Conservation (phyloP, 2,888 invertebrate species). For the Buathra laborator region DNA sequence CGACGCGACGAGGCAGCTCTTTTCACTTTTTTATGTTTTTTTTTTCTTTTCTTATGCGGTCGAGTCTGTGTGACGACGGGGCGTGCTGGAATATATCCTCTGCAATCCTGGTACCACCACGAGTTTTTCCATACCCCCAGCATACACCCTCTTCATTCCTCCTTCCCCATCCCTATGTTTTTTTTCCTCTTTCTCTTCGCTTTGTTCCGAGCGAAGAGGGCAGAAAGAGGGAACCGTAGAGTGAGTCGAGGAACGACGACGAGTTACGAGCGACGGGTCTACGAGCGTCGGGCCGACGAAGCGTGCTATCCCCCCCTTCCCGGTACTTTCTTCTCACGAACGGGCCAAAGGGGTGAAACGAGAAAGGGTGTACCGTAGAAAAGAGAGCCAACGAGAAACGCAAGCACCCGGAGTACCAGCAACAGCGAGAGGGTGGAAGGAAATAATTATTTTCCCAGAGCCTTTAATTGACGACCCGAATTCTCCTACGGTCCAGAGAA, state of each 20-base stretch:
- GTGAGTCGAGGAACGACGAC: slow-evolving; percentile 35
- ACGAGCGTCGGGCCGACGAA: slow-evolving; percentile 41
- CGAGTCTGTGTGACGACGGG: slow-evolving; percentile 28
- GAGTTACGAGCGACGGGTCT: slow-evolving; percentile 55
- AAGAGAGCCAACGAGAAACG: slow-evolving; percentile 18
- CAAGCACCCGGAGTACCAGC: not conserved
- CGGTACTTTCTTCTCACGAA: not conserved
- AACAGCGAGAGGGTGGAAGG: slow-evolving; percentile 45
- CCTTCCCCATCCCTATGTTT: not conserved
- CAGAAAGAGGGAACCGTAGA: slow-evolving; percentile 14
- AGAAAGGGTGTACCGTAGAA: slow-evolving; percentile 9
- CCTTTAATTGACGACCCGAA: slow-evolving; percentile 52
- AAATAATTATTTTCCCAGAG: slow-evolving; percentile 57
- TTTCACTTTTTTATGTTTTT: slow-evolving; percentile 13
- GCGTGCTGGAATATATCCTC: slow-evolving; percentile 43
- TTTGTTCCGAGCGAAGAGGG: slow-evolving; percentile 33
- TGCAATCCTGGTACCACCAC: slow-evolving; percentile 49
- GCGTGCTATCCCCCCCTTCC: slow-evolving; percentile 27
- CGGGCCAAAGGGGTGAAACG: slow-evolving; percentile 33
- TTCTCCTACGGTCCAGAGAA: slow-evolving; percentile 26
- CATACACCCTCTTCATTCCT: not conserved
- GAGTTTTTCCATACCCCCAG: slow-evolving; percentile 39
- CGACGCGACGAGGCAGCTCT: slow-evolving; percentile 23
- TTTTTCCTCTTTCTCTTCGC: slow-evolving; percentile 19
- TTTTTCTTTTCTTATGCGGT: slow-evolving; percentile 26